Base-by-base conservation (phyloP, 2,797 vertebrate genomes). In the Perodicticus potto region DNA sequence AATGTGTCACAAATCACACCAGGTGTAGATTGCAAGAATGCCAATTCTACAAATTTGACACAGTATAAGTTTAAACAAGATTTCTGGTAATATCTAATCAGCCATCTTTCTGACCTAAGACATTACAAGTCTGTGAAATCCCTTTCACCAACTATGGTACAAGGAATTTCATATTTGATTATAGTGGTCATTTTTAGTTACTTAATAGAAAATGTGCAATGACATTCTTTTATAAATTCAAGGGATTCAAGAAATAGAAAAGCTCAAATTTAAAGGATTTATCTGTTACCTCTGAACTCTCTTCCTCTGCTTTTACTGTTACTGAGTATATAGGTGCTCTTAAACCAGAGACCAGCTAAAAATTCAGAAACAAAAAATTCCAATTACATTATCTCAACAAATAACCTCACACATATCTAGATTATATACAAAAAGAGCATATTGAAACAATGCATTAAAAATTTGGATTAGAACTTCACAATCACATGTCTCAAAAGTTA, bases 231-330 rank as follows among this genome's bases (percentile, higher is more conserved):
- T 77, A 84, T 80, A 82, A 82, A 74, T 83, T 85, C 83, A 73
- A 78, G 94, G 69, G 49, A 86, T 73, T 97, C 55, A 1, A 82
- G 92, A 93, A 57, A 95, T 37, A 82, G 19, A 94, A 97, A 76
- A 7, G 25, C 27, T 82, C 57, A 92, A 14, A 65, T 73, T 96
- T 94, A 91, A 98, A 97, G 88, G 69, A 20, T 23, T 94, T 95
- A 93, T 49, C 95, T 96, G 53, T 94, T 88, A 96, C 37, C 77
- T 93, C 89, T 72, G 76, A 76, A 49, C 4, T 96, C 49, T 53
- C 40, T 88, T 77, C 29, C 93, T 91, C 37, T 89, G 69, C 83
- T 93, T 87, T 96, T 81, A 77, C 23, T 77, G 78, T 73, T 74
- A 69, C 82, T 11, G 16, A 37, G 22, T 78, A 82, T 13, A 7